Conservation (phyloP, 2,797 vertebrate genomes). For the Etheostoma perlongum region DNA sequence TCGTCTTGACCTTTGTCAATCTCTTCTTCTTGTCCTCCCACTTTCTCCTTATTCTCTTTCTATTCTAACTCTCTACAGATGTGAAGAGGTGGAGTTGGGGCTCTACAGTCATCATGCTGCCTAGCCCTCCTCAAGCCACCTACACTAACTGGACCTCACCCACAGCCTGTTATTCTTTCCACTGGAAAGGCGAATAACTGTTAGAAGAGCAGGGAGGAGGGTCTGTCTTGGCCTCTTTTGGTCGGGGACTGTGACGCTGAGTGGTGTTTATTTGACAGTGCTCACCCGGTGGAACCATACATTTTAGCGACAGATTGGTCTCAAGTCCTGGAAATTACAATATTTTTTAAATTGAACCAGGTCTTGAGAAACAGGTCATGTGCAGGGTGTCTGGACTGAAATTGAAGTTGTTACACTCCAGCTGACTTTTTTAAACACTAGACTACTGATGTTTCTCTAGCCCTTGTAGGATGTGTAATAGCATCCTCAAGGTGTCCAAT, state of each 20-base stretch:
- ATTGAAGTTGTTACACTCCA: constrained; percentile 42
- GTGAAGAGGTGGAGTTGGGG: constrained; percentile 55
- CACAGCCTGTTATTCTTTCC: constrained; percentile 79
- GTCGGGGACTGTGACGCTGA: constrained; percentile 63
- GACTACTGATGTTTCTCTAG: constrained; percentile 6
- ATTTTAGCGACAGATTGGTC: constrained; percentile 49
- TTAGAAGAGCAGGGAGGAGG: constrained; percentile 50
- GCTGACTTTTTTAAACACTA: constrained; percentile 24
- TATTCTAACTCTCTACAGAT: constrained; percentile 70
- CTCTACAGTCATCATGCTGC: constrained; percentile 34
- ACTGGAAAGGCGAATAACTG: constrained; percentile 68
- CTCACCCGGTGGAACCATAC: constrained; percentile 57
- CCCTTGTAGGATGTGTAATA: constrained; percentile 21
- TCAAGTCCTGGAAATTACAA: constrained; percentile 57
- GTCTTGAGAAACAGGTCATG: constrained; percentile 57
- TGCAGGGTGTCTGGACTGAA: constrained; percentile 44
- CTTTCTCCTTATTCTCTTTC: constrained; percentile 29
- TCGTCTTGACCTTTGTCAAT: not conserved
- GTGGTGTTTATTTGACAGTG: constrained; percentile 78
- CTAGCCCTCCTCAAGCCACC: constrained; percentile 61
- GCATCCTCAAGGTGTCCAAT: constrained; percentile 24
- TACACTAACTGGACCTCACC: constrained; percentile 69
- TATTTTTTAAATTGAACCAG: constrained; percentile 67
- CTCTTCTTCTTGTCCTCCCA: not conserved
- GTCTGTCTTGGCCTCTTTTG: constrained; percentile 53